A percentile compares a stretch with the other conserved stretches of the same genome.
Conservation (phyloP, 2,888 invertebrate genomes). For the Cosmia pyralina region DNA sequence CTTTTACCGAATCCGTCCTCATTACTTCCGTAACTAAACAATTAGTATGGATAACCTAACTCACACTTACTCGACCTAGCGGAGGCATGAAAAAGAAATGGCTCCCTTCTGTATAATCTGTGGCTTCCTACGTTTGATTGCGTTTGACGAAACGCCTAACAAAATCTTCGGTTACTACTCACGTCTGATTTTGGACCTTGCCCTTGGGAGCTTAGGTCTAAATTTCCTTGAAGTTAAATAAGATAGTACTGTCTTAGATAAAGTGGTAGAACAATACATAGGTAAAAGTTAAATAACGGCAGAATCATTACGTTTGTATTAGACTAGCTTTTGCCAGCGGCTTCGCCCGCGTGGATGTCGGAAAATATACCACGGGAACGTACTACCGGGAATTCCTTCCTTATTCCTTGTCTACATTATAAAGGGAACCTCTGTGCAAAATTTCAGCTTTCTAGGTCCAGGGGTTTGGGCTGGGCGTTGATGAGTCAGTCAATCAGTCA, state of each 20-base stretch:
- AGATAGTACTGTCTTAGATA: slow-evolving; percentile 7
- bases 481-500: no score
- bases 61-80: slow-evolving; percentile 29
- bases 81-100: slow-evolving; percentile 50
- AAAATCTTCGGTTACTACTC: slow-evolving; percentile 48
- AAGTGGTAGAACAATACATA: slow-evolving; percentile 17
- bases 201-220: slow-evolving; percentile 49
- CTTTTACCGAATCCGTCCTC: not conserved
- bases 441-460: no score
- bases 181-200: slow-evolving; percentile 55
- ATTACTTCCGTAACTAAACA: slow-evolving; percentile 28
- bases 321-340: no score
- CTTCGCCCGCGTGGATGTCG: no score
- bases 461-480: no score
- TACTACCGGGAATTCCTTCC: no score
- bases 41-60: slow-evolving; percentile 47
- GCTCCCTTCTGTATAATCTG: slow-evolving; percentile 55
- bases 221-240: slow-evolving; percentile 55
- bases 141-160: slow-evolving; percentile 66
- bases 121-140: slow-evolving; percentile 64
- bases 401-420: no score
- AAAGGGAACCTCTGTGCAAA: no score
- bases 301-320: slow-evolving; percentile 17
- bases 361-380: no score
- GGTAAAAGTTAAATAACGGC: slow-evolving; percentile 21